These are phyloP conservation scores for Parazoanthus darwini DNA, from an alignment of 92 coral and sea anemone genomes.

Conservation along the genomic window DNA sequence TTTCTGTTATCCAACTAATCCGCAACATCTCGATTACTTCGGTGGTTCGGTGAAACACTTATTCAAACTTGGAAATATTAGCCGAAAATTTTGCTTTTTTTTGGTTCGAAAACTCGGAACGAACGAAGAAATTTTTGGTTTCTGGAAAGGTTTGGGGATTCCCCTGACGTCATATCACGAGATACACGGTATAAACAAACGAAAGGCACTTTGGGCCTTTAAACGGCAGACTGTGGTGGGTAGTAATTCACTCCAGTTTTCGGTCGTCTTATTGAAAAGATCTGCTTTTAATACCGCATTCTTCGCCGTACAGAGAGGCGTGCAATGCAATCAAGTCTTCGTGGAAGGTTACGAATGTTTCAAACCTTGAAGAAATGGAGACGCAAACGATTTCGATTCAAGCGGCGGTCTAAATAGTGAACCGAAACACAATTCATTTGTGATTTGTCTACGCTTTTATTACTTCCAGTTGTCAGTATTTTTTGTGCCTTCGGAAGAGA, in stretches of 20 bases:
- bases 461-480: not conserved
- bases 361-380: not conserved
- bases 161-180: not conserved
- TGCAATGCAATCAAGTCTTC: not conserved
- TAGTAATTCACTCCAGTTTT: not conserved
- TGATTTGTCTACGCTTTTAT: not conserved
- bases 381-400: conserved; percentile 14
- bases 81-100: too few species aligned
- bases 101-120: too few species aligned
- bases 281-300: not conserved
- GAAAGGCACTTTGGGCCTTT: too few species aligned
- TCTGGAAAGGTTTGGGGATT: not conserved
- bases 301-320: conserved; percentile 3
- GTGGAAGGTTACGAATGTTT: not conserved
- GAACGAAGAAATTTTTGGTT: too few species aligned
- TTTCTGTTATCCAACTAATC: too few species aligned
- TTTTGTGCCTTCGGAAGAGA: not conserved
- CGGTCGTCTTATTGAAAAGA: not conserved
- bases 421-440: not conserved
- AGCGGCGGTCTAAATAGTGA: not conserved
- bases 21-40: too few species aligned
- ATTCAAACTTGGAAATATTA: too few species aligned
- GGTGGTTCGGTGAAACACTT: too few species aligned
- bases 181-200: not conserved
- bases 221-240: not conserved